Evolutionary conservation across 2,797 vertebrate species (phyloP).

Genomic region (Pteropus rufus): DNA sequence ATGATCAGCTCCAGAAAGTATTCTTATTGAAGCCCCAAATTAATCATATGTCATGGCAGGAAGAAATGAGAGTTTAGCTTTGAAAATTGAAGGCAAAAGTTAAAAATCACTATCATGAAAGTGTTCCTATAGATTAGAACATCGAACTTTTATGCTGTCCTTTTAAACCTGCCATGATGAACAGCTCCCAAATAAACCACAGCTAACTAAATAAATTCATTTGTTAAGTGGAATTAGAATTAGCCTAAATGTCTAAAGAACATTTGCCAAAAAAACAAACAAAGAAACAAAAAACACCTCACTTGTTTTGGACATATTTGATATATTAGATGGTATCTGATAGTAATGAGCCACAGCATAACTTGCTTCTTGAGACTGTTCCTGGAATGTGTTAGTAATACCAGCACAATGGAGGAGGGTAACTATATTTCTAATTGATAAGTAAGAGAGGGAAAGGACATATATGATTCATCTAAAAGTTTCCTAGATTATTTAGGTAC

Average conservation of each 20-base stretch:
- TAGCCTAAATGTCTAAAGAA: background rate
- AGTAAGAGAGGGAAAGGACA: background rate
- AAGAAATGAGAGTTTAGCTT: background rate
- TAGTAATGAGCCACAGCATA: background rate
- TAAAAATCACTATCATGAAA: background rate
- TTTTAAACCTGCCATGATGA: background rate
- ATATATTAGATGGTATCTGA: background rate
- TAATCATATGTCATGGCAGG: background rate
- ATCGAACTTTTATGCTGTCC: background rate
- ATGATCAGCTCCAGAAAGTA: background rate
- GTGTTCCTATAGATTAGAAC: background rate
- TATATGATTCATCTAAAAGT: background rate
- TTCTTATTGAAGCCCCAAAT: background rate
- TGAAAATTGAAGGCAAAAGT: constrained; percentile 19
- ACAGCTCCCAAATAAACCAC: background rate
- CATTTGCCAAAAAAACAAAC: background rate
- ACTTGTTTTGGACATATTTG: background rate
- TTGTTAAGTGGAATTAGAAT: constrained; percentile 9
- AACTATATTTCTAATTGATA: background rate
- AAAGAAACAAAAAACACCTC: background rate
- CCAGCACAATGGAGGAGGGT: background rate
- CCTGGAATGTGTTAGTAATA: background rate
- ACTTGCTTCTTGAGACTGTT: background rate
- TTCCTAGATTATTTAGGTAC: background rate
- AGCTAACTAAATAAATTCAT: background rate